phyloP scores from a whole-genome alignment of 1,140 invertebrate species.

The Macrobrachium nipponense region DNA sequence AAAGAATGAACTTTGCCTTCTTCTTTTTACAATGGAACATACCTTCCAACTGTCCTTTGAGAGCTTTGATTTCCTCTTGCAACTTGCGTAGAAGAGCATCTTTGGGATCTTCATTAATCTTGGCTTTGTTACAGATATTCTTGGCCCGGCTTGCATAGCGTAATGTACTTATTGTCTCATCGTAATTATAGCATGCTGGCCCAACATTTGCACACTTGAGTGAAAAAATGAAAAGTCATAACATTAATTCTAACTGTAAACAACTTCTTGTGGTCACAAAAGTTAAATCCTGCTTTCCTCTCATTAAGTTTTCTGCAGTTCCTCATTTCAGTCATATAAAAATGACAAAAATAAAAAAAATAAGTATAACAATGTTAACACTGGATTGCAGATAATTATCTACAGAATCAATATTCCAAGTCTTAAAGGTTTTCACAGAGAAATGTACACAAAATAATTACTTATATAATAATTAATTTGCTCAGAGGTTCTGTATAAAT shows the following conservation, averaged over 20 bases:
- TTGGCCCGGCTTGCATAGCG: conserved; percentile 98
- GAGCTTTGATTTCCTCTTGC: conserved; percentile 95
- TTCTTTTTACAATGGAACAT: background rate
- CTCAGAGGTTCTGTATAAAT: no score
- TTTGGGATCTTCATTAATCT: conserved; percentile 98
- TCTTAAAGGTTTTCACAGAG: no score
- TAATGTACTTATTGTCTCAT: conserved; percentile 96
- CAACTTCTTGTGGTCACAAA: no score
- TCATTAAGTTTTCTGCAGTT: no score
- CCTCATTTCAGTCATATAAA: no score
- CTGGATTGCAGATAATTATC: no score
- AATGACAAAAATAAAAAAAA: no score
- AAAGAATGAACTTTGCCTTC: background rate
- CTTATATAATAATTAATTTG: no score
- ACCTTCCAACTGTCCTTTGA: conserved; percentile 82
- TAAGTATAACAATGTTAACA: no score
- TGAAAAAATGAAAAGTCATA: conserved; percentile 60
- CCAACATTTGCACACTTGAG: conserved; percentile 90
- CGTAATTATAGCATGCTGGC: conserved; percentile 95
- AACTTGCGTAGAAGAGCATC: conserved; percentile 95
- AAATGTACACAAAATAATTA: no score
- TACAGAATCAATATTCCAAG: no score
- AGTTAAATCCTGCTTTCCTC: no score
- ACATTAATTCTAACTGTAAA: background rate
- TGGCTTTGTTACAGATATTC: conserved; percentile 95